Base-by-base conservation (phyloP, 2,797 vertebrate genomes). In the Salarias fasciatus region DNA sequence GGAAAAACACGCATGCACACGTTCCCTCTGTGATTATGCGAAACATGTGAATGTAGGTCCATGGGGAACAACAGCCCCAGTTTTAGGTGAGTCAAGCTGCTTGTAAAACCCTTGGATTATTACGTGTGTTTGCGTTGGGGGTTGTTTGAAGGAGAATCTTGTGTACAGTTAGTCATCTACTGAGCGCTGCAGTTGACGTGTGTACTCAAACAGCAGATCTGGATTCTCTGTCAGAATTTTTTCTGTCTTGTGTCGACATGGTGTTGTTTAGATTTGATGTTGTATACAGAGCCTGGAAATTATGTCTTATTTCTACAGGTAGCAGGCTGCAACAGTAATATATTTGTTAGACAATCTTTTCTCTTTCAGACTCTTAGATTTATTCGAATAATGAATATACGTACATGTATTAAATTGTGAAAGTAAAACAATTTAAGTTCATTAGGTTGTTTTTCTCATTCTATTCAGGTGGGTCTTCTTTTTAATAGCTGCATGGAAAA, bases 61-160 rank as follows among this genome's bases (percentile, higher is more conserved):
- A 57, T 48, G 24, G 36, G 62, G 74, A 84, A 69, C 37, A 58
- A 69, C 46, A 60, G 56, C 72, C 52, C 64, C 53, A 71, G 60
- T 64, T 82, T 65, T 44, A 65, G 59, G 55, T 53, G 57, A 64
- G 53, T 72, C 36, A 55, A 11, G 42, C 50, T 55, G 63, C 52
- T 59, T 38, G 47, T 30, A 48, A 29, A 42, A 69, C 76, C 29
- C 49, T 58, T 55, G 30, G 11, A 54, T 68, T 40, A 10, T 24
- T 45, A 51, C n/a, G 29, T 35, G 14, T 54, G 51, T 46, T 12
- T 44, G 8, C 46, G 55, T 24, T 33, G 30, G 15, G 12, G 57
- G 14, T 41, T 1, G 0, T 47, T 24, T 6, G 8, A 38, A 28
- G 15, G 40, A 13, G 3, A 45, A 53, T 42, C 55, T 52, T 44